Conservation (phyloP, 2,113 vertebrate species). For the Machaerirhynchus nigripectus region DNA sequence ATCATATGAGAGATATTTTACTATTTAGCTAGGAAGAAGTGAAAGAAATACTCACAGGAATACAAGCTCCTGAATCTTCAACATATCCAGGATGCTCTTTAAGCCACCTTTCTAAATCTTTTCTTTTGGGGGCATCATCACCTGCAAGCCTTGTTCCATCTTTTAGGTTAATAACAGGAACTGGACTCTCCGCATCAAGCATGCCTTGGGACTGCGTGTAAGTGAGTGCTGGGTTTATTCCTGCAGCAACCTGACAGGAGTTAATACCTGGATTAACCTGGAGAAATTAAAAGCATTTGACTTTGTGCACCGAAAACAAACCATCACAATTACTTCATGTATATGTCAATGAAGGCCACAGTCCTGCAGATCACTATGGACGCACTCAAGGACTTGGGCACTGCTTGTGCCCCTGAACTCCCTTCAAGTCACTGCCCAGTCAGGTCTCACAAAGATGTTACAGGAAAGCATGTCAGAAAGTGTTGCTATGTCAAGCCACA, state of each 20-base stretch:
- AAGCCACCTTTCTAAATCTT: constrained; percentile 93
- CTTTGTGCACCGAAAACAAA: neutral
- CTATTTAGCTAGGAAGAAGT: neutral
- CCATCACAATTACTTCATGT: neutral
- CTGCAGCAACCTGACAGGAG: constrained; percentile 77
- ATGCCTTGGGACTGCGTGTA: constrained; percentile 74
- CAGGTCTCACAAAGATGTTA: neutral
- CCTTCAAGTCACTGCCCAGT: neutral
- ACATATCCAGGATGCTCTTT: constrained; percentile 95
- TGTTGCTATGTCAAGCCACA: neutral
- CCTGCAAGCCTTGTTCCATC: constrained; percentile 95
- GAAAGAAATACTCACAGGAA: constrained; percentile 81
- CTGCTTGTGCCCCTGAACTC: neutral
- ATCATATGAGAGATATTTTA: neutral
- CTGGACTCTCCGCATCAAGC: constrained; percentile 85
- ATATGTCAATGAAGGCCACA: neutral
- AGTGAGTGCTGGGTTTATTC: constrained; percentile 65
- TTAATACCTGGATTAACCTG: constrained; percentile 83
- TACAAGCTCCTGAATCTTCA: constrained; percentile 92
- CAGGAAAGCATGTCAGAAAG: neutral
- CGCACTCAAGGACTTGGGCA: neutral
- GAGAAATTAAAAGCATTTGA: neutral
- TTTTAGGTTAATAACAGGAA: constrained; percentile 96
- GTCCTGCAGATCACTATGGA: neutral
- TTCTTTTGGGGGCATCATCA: constrained; percentile 92